Evolutionary conservation across 2,888 invertebrate genomes (phyloP).

Genomic region (Alloplasta piceator): DNA sequence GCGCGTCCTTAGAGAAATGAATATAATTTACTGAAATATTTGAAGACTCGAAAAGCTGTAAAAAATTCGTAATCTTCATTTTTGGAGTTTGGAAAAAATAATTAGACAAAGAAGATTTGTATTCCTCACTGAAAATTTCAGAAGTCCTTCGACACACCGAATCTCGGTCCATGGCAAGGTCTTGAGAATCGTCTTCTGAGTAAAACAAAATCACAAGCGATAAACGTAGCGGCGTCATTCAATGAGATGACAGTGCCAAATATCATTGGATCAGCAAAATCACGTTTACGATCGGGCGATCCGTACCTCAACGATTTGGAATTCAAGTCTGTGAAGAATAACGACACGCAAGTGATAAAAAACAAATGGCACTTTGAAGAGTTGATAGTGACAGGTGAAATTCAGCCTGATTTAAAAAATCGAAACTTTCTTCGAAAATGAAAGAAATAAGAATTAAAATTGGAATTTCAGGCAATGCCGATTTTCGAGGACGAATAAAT

Average conservation of each 20-base stretch:
- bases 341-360: conserved; percentile 83
- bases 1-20: no score
- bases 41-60: no score
- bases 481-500: conserved; percentile 83
- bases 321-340: conserved; percentile 85
- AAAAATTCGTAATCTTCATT: no score
- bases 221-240: conserved; percentile 67
- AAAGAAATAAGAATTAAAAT: background rate
- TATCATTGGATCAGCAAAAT: conserved; percentile 64
- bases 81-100: background rate
- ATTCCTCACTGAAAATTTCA: conserved; percentile 71
- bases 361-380: conserved; percentile 82
- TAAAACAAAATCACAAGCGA: conserved; percentile 73
- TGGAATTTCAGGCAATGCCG: conserved; percentile 77
- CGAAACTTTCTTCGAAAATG: background rate
- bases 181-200: conserved; percentile 72
- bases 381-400: conserved; percentile 70
- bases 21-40: no score
- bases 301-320: conserved; percentile 81
- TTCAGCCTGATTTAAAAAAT: background rate
- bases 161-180: conserved; percentile 74
- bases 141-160: conserved; percentile 84
- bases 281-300: conserved; percentile 64
- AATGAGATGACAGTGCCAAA: conserved; percentile 59
- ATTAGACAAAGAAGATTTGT: conserved; percentile 36